Evolutionary conservation across 2,888 invertebrate genomes (phyloP).

Genomic region (Autographa pulchrina): DNA sequence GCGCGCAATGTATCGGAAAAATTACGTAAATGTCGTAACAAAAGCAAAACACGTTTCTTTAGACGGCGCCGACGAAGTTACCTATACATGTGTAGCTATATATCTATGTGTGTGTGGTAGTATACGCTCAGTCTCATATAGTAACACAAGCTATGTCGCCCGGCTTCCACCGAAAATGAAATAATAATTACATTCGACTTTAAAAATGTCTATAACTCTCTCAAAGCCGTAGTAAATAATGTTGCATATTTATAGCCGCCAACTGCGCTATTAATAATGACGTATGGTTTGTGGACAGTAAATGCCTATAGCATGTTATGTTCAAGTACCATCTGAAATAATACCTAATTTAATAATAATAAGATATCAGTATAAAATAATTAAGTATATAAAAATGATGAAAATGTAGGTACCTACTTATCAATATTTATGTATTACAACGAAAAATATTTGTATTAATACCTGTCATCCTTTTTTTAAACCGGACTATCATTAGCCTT

Average conservation of each 20-base stretch:
- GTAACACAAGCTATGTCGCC: not conserved
- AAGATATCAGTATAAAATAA: no score
- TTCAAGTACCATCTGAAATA: no score
- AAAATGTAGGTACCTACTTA: not conserved
- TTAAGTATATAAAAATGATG: no score
- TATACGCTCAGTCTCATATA: not conserved
- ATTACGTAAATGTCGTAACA: slow-evolving; percentile 24
- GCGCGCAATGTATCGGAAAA: slow-evolving; percentile 49
- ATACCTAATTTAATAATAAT: no score
- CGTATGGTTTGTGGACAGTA: no score
- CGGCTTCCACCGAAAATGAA: not conserved
- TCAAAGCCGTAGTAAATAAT: no score
- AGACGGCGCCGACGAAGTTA: not conserved
- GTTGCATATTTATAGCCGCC: no score
- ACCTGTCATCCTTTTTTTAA: not conserved
- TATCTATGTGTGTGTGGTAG: not conserved
- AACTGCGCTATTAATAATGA: no score
- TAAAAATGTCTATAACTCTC: no score
- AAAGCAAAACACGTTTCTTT: slow-evolving; percentile 14
- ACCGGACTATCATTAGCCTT: slow-evolving; percentile 2
- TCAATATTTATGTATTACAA: not conserved
- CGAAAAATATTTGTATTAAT: not conserved
- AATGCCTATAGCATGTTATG: no score
- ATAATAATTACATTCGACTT: not conserved
- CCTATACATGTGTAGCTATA: not conserved